Evolutionary conservation across 2,797 vertebrate species (phyloP), one percentile per base, ranked within the genome.

Genomic region (Danio aesculapii): DNA sequence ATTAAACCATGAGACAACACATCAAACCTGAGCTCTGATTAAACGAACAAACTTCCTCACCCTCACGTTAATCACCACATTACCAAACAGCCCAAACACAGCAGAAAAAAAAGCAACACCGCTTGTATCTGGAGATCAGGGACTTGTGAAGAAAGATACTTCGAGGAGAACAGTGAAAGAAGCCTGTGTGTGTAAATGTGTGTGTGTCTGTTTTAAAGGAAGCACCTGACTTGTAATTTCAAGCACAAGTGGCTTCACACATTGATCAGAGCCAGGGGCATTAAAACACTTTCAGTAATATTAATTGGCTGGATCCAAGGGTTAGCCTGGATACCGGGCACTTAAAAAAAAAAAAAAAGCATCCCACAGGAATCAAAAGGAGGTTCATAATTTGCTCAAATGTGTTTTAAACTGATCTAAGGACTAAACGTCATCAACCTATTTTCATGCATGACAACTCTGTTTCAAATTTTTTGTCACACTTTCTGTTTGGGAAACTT

Each of bases 1-100:
- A 94, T 94, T 91, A 92, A 92, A 93, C 91, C 90, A 88, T 85
- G 89, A 93, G 92, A 93, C 92, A 92, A 92, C 91, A 90, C 92
- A 94, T 94, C 92, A 94, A 93, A 93, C 92, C 90, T 89, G 87
- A 90, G 90, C 83, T 61, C 89, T 92, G 92, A 93, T 94, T 93
- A 94, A 92, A 92, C 85, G 87, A 79, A 87, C 90, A 57, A 85
- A 83, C 87, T 84, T 85, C 85, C 69, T 64, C 66, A 81, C 90
- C 86, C 88, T 88, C 89, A 90, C 85, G 85, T 90, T 92, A 93
- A 93, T 92, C 92, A 92, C 87, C 86, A 83, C 50, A 89, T 84
- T 88, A 85, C 66, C 84, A 84, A 88, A 87, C 77, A 83, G 81
- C 67, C 84, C 79, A 82, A 85, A 88, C 75, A 84, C 84, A 44